phyloP scores from a whole-genome alignment of 1,140 invertebrate species.

The Aethina tumida region DNA sequence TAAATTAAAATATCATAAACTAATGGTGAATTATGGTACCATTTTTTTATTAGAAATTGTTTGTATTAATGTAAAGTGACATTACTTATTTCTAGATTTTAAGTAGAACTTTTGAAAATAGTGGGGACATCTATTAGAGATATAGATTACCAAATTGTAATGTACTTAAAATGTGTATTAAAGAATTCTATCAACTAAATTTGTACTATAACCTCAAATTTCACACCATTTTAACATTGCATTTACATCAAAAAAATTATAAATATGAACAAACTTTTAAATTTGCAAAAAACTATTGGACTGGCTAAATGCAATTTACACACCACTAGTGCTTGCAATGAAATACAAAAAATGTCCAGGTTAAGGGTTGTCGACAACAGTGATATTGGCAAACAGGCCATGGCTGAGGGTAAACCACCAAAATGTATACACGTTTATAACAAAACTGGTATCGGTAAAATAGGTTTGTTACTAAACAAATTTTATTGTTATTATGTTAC shows the following conservation, averaged over 20 bases:
- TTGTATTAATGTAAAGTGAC: too few relatives aligned
- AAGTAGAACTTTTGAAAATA: too few relatives aligned
- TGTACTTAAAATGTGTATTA: too few relatives aligned
- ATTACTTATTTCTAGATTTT: too few relatives aligned
- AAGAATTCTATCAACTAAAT: too few relatives aligned
- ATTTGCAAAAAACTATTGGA: neutral
- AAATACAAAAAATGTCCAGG: constrained; percentile 62
- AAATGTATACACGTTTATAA: constrained; percentile 85
- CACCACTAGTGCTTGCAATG: constrained; percentile 44
- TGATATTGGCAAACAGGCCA: constrained; percentile 84
- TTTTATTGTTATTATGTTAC: neutral
- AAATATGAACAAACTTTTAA: neutral
- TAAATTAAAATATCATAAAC: too few relatives aligned
- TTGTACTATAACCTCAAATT: too few relatives aligned
- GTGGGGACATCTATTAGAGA: too few relatives aligned
- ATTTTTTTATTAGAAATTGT: too few relatives aligned
- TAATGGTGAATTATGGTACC: too few relatives aligned
- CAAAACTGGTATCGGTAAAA: constrained; percentile 52
- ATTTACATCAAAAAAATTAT: neutral
- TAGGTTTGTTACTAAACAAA: constrained; percentile 40
- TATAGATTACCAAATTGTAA: too few relatives aligned
- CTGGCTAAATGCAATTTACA: constrained; percentile 38
- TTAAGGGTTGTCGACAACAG: constrained; percentile 94
- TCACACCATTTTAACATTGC: neutral
- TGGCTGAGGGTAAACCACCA: constrained; percentile 86